These are phyloP conservation scores for Plectropomus leopardus DNA, from an alignment of 2,113 vertebrate species.

Conservation along the genomic window DNA sequence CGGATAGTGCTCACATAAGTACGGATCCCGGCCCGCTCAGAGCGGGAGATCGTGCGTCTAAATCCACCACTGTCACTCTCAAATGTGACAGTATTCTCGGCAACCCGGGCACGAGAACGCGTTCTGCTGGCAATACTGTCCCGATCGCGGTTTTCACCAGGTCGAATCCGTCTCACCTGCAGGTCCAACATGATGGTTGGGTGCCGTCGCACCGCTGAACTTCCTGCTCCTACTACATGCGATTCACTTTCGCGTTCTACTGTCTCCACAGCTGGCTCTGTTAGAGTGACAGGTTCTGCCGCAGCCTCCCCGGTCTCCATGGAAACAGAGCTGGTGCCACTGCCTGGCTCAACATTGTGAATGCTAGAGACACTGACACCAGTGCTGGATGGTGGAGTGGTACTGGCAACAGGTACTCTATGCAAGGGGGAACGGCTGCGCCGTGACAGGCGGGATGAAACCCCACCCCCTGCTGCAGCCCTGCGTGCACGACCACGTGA, in stretches of 20 bases:
- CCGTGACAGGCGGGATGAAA: slow-evolving; percentile 86
- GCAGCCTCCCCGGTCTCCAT: slow-evolving; percentile 74
- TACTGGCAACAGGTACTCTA: slow-evolving; percentile 70
- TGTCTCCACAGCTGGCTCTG: slow-evolving; percentile 82
- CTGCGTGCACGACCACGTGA: slow-evolving; percentile 88
- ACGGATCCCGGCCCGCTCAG: slow-evolving; percentile 91
- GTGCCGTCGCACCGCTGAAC: slow-evolving; percentile 85
- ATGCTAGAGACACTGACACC: slow-evolving; percentile 41
- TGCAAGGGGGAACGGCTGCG: slow-evolving; percentile 91
- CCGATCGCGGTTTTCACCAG: slow-evolving; percentile 91
- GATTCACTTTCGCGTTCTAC: slow-evolving; percentile 86
- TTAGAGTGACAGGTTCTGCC: slow-evolving; percentile 73
- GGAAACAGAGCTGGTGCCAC: slow-evolving; percentile 71
- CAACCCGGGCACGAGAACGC: slow-evolving; percentile 90
- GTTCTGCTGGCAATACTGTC: slow-evolving; percentile 95
- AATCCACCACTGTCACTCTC: slow-evolving; percentile 94
- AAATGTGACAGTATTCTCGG: slow-evolving; percentile 92
- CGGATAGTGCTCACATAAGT: slow-evolving; percentile 95
- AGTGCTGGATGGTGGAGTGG: slow-evolving; percentile 54
- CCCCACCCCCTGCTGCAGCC: slow-evolving; percentile 82
- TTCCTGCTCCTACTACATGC: slow-evolving; percentile 75
- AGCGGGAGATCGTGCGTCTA: slow-evolving; percentile 91
- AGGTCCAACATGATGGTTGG: slow-evolving; percentile 95
- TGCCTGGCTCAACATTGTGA: slow-evolving; percentile 56
- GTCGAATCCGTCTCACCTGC: slow-evolving; percentile 93